Conservation (phyloP, 1,140 invertebrate species). For the Apis dorsata region DNA sequence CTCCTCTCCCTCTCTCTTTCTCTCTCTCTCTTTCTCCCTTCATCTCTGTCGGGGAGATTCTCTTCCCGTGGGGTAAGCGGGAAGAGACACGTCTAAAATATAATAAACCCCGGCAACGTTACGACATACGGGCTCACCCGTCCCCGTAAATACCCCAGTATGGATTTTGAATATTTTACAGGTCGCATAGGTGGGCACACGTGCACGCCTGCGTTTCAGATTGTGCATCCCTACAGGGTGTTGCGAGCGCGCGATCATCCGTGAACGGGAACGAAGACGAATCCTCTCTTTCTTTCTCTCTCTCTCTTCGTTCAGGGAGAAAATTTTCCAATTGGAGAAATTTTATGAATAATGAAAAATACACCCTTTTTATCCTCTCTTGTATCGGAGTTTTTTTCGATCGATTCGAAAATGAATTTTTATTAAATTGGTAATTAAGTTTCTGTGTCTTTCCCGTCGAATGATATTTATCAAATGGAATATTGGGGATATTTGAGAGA, state of each 20-base stretch:
- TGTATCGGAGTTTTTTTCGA: no score
- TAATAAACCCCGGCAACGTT: slow-evolving; percentile 59
- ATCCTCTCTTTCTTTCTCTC: no score
- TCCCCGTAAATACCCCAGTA: slow-evolving; percentile 63
- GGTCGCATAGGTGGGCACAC: slow-evolving; percentile 22
- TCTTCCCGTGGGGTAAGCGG: slow-evolving; percentile 39
- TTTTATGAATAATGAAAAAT: no score
- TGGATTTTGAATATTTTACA: slow-evolving; percentile 67
- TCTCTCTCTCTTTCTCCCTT: neutral
- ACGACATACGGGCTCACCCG: slow-evolving; percentile 52
- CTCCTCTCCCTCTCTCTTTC: neutral
- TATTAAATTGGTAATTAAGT: no score
- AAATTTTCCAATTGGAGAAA: no score
- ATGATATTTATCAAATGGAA: no score
- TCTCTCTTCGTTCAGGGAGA: no score
- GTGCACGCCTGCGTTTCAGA: slow-evolving; percentile 29
- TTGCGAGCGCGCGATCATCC: neutral
- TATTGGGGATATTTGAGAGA: no score
- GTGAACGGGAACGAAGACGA: no score
- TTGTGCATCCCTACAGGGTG: neutral
- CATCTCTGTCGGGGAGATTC: slow-evolving; percentile 13
- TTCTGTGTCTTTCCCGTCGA: no score
- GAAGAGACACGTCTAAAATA: slow-evolving; percentile 63
- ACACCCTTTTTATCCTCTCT: no score
- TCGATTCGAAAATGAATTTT: no score